phyloP scores from a whole-genome alignment of 2,888 invertebrate genomes.

The Acleris literana region DNA sequence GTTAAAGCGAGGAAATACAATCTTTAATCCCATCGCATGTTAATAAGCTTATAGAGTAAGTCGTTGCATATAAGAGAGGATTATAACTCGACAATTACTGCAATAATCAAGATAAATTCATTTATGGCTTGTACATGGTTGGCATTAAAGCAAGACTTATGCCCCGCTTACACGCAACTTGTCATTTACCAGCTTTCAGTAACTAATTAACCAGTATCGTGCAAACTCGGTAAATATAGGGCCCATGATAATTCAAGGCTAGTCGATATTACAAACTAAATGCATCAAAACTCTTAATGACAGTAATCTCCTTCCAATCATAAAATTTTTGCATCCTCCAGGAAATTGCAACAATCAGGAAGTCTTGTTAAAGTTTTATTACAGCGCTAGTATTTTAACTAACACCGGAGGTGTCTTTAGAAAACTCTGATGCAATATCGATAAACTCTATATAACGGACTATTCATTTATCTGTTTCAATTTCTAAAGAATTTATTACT shows the following conservation, averaged over 20 bases:
- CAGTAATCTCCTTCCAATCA: too few relatives aligned
- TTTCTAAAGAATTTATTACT: slow-evolving; percentile 24
- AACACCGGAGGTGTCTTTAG: slow-evolving; percentile 16
- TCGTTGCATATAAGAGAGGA: slow-evolving; percentile 1
- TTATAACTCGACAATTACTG: slow-evolving; percentile 19
- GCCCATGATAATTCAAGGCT: too few relatives aligned
- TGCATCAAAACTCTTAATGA: too few relatives aligned
- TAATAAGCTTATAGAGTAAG: slow-evolving; percentile 17
- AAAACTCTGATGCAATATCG: slow-evolving; percentile 20
- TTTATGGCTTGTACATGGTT: slow-evolving; percentile 18
- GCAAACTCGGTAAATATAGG: neutral
- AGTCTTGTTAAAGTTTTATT: slow-evolving; percentile 6
- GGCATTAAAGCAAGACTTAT: slow-evolving; percentile 31
- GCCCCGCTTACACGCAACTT: slow-evolving; percentile 27
- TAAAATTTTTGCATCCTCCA: neutral
- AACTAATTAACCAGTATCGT: slow-evolving; percentile 16
- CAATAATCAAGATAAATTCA: slow-evolving; percentile 30
- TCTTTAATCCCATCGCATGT: slow-evolving; percentile 29
- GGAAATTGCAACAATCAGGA: slow-evolving; percentile 1
- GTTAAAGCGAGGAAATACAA: slow-evolving; percentile 9
- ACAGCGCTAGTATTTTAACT: neutral
- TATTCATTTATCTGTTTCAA: slow-evolving; percentile 18
- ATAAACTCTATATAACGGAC: slow-evolving; percentile 24
- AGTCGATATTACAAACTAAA: too few relatives aligned
- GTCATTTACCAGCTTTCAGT: slow-evolving; percentile 18